Percentiles rank a stretch among this genome's conserved stretches.
Evolutionary conservation across 2,113 vertebrate species (phyloP).

Genomic region (Leucosticte australis): DNA sequence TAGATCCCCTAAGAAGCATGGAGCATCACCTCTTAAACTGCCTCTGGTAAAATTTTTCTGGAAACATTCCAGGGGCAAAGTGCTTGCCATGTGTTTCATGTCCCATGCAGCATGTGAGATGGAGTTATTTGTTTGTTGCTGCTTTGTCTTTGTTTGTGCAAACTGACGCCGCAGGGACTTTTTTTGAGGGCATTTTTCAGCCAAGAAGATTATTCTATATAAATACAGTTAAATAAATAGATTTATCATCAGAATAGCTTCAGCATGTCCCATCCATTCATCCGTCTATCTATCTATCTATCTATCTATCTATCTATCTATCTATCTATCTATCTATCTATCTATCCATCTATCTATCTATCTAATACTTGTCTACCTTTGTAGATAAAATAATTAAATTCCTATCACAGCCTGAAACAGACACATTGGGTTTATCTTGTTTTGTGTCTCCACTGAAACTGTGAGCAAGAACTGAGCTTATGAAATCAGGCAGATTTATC

Average conservation of each 20-base stretch:
- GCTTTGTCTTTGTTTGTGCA: constrained; percentile 59
- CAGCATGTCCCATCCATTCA: background rate
- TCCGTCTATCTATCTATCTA: background rate
- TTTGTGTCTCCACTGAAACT: constrained; percentile 46
- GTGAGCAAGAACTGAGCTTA: constrained; percentile 24
- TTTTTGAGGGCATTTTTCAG: constrained; percentile 56
- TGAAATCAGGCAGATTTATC: background rate
- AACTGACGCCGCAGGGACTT: constrained; percentile 59
- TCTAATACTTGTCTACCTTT: background rate
- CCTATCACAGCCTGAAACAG: background rate
- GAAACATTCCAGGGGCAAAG: constrained; percentile 26
- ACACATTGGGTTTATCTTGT: background rate
- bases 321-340: background rate
- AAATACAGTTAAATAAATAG: constrained; percentile 55
- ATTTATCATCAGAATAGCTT: constrained; percentile 27
- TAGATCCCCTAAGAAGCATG: background rate
- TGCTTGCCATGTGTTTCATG: constrained; percentile 37
- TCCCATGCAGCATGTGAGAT: background rate
- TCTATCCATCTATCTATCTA: background rate
- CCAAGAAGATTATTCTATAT: constrained; percentile 53
- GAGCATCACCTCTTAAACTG: constrained; percentile 14
- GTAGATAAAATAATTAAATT: constrained; percentile 21
- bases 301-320: background rate
- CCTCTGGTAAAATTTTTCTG: constrained; percentile 22
- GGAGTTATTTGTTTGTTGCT: constrained; percentile 64